These are phyloP conservation scores for Eilema depressum DNA, from an alignment of 2,888 invertebrate genomes.

Conservation along the genomic window DNA sequence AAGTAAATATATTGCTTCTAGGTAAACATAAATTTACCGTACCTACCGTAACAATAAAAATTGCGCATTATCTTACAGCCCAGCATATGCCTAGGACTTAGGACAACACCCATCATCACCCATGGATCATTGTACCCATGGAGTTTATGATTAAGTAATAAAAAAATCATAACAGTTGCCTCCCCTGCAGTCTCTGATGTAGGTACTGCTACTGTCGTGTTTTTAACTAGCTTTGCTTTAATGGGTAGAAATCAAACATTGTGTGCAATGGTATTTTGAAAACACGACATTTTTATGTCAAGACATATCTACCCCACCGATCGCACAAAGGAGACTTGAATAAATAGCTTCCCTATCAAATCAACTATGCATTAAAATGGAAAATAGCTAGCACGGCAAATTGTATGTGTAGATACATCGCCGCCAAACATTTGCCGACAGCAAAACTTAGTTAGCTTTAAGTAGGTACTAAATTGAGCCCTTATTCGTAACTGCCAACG, in stretches of 20 bases:
- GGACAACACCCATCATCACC: too few species aligned
- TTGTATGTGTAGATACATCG: background rate
- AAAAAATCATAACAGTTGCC: constrained; percentile 5
- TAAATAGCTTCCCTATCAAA: background rate
- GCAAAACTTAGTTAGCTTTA: too few species aligned
- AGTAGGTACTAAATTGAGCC: background rate
- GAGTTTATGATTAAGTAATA: constrained; percentile 8
- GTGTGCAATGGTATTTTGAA: background rate
- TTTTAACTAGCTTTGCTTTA: constrained; percentile 7
- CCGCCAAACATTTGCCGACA: background rate
- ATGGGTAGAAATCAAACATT: constrained; percentile 13
- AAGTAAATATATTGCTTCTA: too few species aligned
- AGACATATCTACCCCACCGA: background rate
- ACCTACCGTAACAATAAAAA: too few species aligned
- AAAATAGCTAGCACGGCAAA: background rate
- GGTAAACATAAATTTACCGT: too few species aligned
- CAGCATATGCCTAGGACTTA: too few species aligned
- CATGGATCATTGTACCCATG: too few species aligned
- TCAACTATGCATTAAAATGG: background rate
- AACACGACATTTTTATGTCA: background rate
- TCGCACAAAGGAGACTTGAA: constrained; percentile 1
- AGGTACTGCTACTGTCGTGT: background rate
- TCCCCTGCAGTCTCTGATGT: background rate
- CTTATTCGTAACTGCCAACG: too few species aligned
- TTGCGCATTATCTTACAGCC: too few species aligned